Base-by-base conservation (phyloP, 2,888 invertebrate genomes). In the Sminthurinus aureus region DNA sequence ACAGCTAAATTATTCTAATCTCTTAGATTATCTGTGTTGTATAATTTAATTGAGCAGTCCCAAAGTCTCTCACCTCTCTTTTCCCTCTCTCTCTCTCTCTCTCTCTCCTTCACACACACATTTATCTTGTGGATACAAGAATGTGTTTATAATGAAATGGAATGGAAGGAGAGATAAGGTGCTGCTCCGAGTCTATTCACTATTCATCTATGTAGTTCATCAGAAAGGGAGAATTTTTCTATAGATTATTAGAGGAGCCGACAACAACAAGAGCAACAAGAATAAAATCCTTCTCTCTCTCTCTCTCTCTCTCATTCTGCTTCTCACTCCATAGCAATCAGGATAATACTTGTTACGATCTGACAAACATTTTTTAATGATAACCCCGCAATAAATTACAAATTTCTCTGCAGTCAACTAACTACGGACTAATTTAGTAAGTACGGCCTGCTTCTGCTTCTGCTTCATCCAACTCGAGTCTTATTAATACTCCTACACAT, bases 31-130 rank as follows among this genome's bases (percentile, higher is more conserved):
- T 76, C 76, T 76, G 11, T 50, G 58, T 58, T 76, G 76, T 76
- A 76, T 76, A 76, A 76, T 76, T 76, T 76, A 76, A 76, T 76
- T 76, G 76, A 76, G 58, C 76, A 18, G 76, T 75, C 75, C 76
- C 58, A 18, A 13, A 76, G 20, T 76, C 58, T 52, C 76, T 76
- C 52, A 76, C 71, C 71, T 71, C 71, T 26, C 76, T 22, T 22
- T 76, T 11, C 50, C 15, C 0, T 18, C 75, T 51, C n/a, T 51
- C 15, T 38, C 18, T 0, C 50, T 1, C 0, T 18, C 75, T 51
- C n/a, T 51, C 15, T 38, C 18, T 0, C n/a, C n/a, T n/a, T 74
- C 4, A 6, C 13, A 9, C 26, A 18, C 67, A 67, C 67, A 75
- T 38, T 6, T 6, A 38, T 38, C 38, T 38, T 38, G 38, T 38